Percentiles rank a stretch among this genome's conserved stretches.
Conservation (phyloP, 2,113 vertebrate genomes). For the Tachysurus fulvidraco region DNA sequence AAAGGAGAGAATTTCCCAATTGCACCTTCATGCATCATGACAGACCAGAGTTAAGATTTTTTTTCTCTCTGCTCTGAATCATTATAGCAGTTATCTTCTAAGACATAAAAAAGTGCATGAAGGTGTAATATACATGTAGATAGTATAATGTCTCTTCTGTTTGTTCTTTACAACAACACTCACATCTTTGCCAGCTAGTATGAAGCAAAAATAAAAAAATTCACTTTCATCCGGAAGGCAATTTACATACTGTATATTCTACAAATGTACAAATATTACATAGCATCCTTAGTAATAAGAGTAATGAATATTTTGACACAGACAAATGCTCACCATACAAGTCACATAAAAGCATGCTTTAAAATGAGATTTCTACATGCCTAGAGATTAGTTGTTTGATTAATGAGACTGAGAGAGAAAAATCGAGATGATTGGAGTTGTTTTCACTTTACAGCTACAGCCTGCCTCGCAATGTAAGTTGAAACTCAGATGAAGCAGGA, state of each 20-base stretch:
- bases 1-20: slow-evolving; percentile 20
- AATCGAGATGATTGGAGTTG: slow-evolving; percentile 18
- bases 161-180: neutral
- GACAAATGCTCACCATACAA: slow-evolving; percentile 43
- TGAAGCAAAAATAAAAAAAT: neutral
- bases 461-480: neutral
- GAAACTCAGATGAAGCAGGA: neutral
- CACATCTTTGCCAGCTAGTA: too few relatives aligned
- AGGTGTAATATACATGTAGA: neutral
- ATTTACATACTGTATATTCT: neutral
- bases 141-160: neutral
- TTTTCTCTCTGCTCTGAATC: neutral
- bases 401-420: slow-evolving; percentile 33
- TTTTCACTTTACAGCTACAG: slow-evolving; percentile 32
- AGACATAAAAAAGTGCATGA: neutral
- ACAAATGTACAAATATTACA: slow-evolving; percentile 38
- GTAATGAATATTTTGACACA: slow-evolving; percentile 48
- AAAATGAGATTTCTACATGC: slow-evolving; percentile 29
- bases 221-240: neutral
- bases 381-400: slow-evolving; percentile 27
- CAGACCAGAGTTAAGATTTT: slow-evolving; percentile 8
- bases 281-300: slow-evolving; percentile 46
- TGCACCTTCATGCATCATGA: slow-evolving; percentile 35
- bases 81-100: slow-evolving; percentile 19
- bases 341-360: slow-evolving; percentile 40